A percentile compares a stretch with the other conserved stretches of the same genome.
These are phyloP conservation scores for Chaenodraco wilsoni DNA, from an alignment of 2,797 vertebrate species.

Conservation along the genomic window DNA sequence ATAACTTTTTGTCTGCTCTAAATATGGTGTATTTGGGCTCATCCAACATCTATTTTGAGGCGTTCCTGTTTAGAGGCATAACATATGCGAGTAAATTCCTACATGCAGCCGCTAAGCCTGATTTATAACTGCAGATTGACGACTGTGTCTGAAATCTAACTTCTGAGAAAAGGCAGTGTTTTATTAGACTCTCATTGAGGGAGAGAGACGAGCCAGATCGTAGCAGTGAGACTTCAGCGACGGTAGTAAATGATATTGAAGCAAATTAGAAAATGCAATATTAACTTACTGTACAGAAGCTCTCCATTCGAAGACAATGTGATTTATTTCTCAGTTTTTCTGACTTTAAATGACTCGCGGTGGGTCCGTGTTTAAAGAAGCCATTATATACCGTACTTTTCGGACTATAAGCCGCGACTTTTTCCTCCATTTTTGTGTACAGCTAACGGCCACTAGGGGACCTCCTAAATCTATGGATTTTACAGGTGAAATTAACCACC, in stretches of 20 bases:
- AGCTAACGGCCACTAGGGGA: too few relatives aligned
- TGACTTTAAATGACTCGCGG: too few relatives aligned
- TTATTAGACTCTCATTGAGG: background rate
- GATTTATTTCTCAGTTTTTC: too few relatives aligned
- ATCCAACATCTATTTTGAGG: background rate
- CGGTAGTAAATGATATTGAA: background rate
- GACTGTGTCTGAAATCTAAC: background rate
- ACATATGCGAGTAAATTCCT: background rate
- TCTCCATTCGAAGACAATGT: background rate
- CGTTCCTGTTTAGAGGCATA: background rate
- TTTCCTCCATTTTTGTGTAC: too few relatives aligned
- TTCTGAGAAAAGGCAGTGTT: constrained; percentile 1
- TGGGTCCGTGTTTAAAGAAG: too few relatives aligned
- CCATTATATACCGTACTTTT: too few relatives aligned
- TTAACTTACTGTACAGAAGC: background rate
- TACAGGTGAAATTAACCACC: too few relatives aligned
- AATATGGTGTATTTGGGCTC: background rate
- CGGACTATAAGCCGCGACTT: too few relatives aligned
- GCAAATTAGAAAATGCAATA: background rate
- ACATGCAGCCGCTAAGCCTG: background rate
- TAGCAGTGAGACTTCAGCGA: background rate
- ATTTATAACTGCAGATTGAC: constrained; percentile 11
- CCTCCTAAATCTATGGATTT: too few relatives aligned
- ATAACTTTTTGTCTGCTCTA: background rate
- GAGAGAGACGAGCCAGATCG: background rate